phyloP scores from a whole-genome alignment of 1,140 invertebrate species.

The Trinorchestia longiramus region DNA sequence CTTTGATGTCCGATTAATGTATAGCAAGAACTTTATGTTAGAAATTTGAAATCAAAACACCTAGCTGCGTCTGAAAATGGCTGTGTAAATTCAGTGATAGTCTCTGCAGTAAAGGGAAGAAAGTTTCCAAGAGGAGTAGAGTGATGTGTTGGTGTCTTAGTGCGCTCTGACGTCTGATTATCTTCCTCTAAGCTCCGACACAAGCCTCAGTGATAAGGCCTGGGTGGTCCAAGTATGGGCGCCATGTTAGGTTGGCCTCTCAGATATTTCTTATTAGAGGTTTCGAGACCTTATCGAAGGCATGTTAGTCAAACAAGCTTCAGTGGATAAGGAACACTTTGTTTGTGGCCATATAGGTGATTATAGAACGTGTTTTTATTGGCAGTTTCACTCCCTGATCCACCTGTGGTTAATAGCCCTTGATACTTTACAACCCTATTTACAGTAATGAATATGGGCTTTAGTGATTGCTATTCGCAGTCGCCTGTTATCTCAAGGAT shows the following conservation, averaged over 20 bases:
- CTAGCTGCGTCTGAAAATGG: background rate
- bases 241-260: background rate
- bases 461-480: background rate
- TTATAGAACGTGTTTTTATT: constrained; percentile 35
- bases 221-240: constrained; percentile 12
- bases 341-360: constrained; percentile 34
- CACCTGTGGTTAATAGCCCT: constrained; percentile 7
- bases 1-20: background rate
- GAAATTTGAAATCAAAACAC: background rate
- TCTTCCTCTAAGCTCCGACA: background rate
- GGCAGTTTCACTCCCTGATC: constrained; percentile 34
- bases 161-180: constrained; percentile 20
- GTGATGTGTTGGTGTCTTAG: constrained; percentile 33
- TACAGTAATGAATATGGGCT: constrained; percentile 23
- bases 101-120: background rate
- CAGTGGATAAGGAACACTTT: constrained; percentile 33
- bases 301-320: constrained; percentile 54
- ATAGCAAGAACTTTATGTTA: background rate
- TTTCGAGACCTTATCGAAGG: constrained; percentile 19
- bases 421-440: constrained; percentile 31
- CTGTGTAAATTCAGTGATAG: constrained; percentile 17
- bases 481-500: background rate
- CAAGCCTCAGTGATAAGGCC: constrained; percentile 33
- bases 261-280: constrained; percentile 47
- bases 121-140: background rate